Conservation (phyloP, 1,140 invertebrate genomes). For the Chelonus insularis region DNA sequence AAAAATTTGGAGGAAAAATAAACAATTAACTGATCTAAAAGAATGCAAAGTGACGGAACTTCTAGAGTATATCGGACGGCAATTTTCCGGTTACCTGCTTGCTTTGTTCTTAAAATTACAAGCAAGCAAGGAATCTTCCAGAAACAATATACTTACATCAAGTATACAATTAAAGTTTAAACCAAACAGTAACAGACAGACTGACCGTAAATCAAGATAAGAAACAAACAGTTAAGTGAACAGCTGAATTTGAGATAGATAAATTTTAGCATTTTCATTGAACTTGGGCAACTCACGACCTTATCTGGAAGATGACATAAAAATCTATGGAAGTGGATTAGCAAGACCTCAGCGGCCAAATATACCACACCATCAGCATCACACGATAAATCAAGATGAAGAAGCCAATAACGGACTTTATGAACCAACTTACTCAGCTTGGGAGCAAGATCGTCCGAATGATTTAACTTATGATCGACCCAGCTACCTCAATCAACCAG, state of each 20-base stretch:
- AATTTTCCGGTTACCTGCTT: background rate
- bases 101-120: too few species aligned
- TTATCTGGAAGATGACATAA: constrained; percentile 55
- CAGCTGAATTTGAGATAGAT: constrained; percentile 31
- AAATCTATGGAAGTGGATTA: constrained; percentile 44
- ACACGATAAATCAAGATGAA: constrained; percentile 48
- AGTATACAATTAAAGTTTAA: too few species aligned
- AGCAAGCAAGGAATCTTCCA: too few species aligned
- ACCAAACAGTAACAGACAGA: background rate
- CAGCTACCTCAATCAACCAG: constrained; percentile 43
- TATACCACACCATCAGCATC: constrained; percentile 39
- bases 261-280: constrained; percentile 51
- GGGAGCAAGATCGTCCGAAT: constrained; percentile 41
- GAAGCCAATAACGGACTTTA: constrained; percentile 41
- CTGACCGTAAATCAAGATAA: constrained; percentile 23
- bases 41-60: background rate
- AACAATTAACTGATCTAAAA: background rate
- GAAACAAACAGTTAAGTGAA: constrained; percentile 22
- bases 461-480: constrained; percentile 37
- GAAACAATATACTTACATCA: too few species aligned
- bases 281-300: constrained; percentile 55
- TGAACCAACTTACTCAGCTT: constrained; percentile 33
- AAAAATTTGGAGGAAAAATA: too few species aligned
- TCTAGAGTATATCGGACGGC: background rate
- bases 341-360: constrained; percentile 27